Base-by-base conservation (phyloP, 1,140 invertebrate species). In the Ceratina australensis region DNA sequence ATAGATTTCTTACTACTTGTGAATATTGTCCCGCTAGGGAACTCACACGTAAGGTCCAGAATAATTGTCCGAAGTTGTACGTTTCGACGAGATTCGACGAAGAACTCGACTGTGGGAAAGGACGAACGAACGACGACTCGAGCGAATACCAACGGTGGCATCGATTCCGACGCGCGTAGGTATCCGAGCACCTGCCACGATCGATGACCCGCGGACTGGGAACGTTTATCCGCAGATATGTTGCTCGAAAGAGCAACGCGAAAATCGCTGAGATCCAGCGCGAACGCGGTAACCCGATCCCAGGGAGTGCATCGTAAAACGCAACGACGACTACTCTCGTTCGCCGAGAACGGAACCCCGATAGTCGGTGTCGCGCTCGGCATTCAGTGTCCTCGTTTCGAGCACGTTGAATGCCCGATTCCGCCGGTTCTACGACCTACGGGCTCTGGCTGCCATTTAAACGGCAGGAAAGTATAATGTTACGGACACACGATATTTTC, bases 401-500 rank as follows among this genome's bases (percentile, higher is more conserved):
- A 42, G 10, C 33, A 10, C 33, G 33, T 42, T 42, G 33, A 42
- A 42, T 42, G 5, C 33, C 33, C 33, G 33, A 42, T 42, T 42
- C 33, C 33, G 33, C 33, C 33, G 33, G 33, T 42, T 42, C 33
- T 42, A 42, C 33, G 33, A 42, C 33, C 33, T 42, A 42, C 64
- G 47, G 52, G 47, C 5, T 15, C 52, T 42, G 47, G 73, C 82
- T 81, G 86, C 85, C 87, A 89, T 91, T 91, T 91, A 90, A 90
- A 88, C 83, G 86, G 72, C 80, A 83, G 75, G 71, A 90, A 91
- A 90, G 90, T 91, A 90, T 92, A 91, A 79, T 87, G 89, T 91
- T 91, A 91, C 90, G 81, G 89, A 91, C 87, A 91, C 87, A 89
- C 85, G 90, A 92, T 92, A 92, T 91, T 91, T 91, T 90, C 86